Conservation (phyloP, 2,113 vertebrate species). For the Vombatus ursinus region DNA sequence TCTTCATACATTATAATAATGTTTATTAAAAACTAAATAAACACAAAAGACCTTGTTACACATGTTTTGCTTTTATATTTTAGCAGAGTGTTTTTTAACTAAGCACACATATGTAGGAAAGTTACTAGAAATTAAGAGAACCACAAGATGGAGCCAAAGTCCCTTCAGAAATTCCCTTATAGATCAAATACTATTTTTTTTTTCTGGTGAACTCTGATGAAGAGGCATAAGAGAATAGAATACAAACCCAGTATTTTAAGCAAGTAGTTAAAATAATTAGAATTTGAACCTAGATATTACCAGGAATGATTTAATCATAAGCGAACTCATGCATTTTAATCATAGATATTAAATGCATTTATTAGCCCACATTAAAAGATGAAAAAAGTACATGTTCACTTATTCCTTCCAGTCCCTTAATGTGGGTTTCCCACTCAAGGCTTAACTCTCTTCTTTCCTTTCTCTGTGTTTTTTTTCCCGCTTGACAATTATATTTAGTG, state of each 20-base stretch:
- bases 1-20: neutral
- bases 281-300: constrained; percentile 65
- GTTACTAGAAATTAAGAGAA: neutral
- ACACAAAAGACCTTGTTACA: neutral
- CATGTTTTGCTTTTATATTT: neutral
- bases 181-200: neutral
- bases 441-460: neutral
- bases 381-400: constrained; percentile 42
- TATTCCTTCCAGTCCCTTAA: neutral
- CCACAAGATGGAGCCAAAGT: constrained; percentile 83
- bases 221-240: constrained; percentile 29
- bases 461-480: neutral
- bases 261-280: constrained; percentile 66
- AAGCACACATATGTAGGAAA: neutral
- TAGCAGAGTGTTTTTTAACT: neutral
- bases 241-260: constrained; percentile 58
- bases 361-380: constrained; percentile 65
- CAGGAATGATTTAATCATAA: constrained; percentile 59
- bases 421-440: neutral
- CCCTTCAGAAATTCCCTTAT: constrained; percentile 43
- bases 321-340: constrained; percentile 61
- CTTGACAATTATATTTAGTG: neutral
- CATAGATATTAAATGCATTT: constrained; percentile 50
- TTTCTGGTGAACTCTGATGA: neutral
- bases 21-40: neutral